These are phyloP conservation scores for Triops longicaudatus DNA, from an alignment of 1,140 invertebrate species.

Conservation along the genomic window DNA sequence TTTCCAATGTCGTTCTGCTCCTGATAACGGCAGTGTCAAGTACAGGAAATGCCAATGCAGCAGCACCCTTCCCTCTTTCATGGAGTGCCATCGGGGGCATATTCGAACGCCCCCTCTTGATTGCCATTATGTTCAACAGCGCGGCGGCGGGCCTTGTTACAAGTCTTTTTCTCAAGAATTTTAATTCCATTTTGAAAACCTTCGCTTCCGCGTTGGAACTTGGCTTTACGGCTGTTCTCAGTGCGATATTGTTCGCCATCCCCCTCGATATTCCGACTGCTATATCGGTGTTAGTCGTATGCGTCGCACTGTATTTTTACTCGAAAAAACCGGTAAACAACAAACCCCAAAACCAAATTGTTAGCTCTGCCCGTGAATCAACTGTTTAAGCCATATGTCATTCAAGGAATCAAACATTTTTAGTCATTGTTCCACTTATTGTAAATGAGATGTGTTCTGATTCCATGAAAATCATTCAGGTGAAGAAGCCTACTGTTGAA, in stretches of 20 bases:
- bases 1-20: constrained; percentile 70
- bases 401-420: neutral
- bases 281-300: constrained; percentile 72
- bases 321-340: constrained; percentile 77
- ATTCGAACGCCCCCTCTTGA: constrained; percentile 54
- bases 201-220: constrained; percentile 91
- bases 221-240: constrained; percentile 80
- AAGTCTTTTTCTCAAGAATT: constrained; percentile 81
- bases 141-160: constrained; percentile 86
- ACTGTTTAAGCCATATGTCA: neutral
- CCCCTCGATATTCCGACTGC: constrained; percentile 73
- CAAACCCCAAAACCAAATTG: neutral
- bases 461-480: too few relatives aligned
- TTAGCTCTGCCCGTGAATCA: neutral
- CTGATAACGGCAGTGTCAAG: constrained; percentile 32
- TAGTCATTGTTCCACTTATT: neutral
- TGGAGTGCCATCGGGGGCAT: constrained; percentile 48
- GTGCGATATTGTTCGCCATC: constrained; percentile 81
- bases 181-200: constrained; percentile 93
- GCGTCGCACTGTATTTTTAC: constrained; percentile 74
- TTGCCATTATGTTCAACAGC: constrained; percentile 81
- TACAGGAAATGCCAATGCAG: constrained; percentile 51
- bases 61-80: constrained; percentile 42
- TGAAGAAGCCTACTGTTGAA: too few relatives aligned
- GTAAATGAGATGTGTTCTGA: too few relatives aligned